Conservation (phyloP, 1,140 invertebrate genomes). For the Stegodyphus mimosarum region DNA sequence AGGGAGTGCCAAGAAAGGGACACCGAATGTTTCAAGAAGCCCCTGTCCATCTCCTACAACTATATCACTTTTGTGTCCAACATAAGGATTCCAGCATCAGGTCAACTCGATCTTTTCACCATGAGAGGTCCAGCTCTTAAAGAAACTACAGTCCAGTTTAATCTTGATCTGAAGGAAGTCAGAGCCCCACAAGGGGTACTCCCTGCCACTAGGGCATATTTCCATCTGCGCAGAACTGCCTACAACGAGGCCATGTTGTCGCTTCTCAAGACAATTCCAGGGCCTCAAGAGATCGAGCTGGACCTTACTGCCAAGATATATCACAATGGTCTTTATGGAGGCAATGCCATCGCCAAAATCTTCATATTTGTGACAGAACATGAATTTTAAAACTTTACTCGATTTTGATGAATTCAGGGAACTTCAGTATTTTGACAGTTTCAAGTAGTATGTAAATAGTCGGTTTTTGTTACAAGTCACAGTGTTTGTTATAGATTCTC, state of each 20-base stretch:
- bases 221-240: constrained; percentile 71
- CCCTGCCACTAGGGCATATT: constrained; percentile 75
- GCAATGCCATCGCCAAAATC: constrained; percentile 84
- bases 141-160: constrained; percentile 79
- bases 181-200: constrained; percentile 74
- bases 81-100: constrained; percentile 77
- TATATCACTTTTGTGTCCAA: constrained; percentile 90
- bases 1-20: constrained; percentile 78
- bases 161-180: constrained; percentile 77
- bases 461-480: not conserved
- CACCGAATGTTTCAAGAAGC: constrained; percentile 78
- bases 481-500: not conserved
- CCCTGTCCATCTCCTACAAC: constrained; percentile 88
- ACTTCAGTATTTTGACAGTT: not conserved
- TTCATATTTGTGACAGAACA: constrained; percentile 87
- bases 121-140: constrained; percentile 79
- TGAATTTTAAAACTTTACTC: constrained; percentile 73
- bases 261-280: constrained; percentile 78
- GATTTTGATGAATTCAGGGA: too few relatives aligned
- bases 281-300: constrained; percentile 90
- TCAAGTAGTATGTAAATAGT: not conserved
- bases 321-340: constrained; percentile 76
- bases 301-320: constrained; percentile 88
- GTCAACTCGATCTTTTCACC: constrained; percentile 83
- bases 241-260: constrained; percentile 80